Conservation (phyloP, 2,797 vertebrate genomes). For the Takifugu rubripes region DNA sequence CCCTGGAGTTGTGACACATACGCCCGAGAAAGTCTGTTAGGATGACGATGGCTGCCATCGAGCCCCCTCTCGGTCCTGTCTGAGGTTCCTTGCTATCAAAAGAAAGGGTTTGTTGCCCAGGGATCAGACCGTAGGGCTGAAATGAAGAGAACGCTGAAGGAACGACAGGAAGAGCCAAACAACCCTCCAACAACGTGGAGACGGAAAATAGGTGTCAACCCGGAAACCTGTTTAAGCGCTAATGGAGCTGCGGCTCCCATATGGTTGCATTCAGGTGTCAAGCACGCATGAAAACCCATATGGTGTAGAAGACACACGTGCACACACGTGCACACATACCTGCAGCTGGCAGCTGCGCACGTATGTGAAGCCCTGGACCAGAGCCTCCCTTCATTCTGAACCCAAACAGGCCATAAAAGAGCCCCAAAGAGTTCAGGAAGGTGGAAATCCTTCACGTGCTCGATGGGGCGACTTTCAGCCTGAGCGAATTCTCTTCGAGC, state of each 20-base stretch:
- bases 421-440: too few species aligned
- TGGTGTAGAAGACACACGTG: not conserved
- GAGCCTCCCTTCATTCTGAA: not conserved
- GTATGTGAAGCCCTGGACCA: conserved; percentile 13
- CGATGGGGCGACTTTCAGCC: too few species aligned
- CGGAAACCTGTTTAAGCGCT: conserved; percentile 55
- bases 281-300: not conserved
- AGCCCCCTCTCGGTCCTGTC: not conserved
- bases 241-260: conserved; percentile 67
- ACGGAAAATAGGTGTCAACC: not conserved
- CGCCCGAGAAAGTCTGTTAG: conserved; percentile 22
- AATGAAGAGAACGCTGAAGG: too few species aligned
- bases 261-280: conserved; percentile 55
- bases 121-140: too few species aligned
- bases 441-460: too few species aligned
- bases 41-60: conserved; percentile 27
- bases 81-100: too few species aligned
- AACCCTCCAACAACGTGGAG: not conserved
- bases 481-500: too few species aligned
- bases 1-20: conserved; percentile 45
- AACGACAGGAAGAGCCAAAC: too few species aligned
- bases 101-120: too few species aligned
- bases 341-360: conserved; percentile 27
- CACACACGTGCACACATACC: not conserved
- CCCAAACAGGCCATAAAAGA: not conserved